Conservation (phyloP, 2,888 invertebrate species). For the Criorhina ranunculi region DNA sequence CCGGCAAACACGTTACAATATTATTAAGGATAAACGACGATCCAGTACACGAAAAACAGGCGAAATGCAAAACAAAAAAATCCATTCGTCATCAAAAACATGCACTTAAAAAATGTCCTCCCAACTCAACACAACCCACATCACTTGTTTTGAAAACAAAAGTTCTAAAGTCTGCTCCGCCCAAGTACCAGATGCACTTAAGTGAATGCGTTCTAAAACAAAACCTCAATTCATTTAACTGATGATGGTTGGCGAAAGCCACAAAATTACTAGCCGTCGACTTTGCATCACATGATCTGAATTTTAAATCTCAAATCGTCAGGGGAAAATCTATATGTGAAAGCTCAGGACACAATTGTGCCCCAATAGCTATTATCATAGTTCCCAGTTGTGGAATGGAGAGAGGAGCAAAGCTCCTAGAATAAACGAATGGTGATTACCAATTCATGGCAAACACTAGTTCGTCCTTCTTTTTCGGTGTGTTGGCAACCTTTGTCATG, state of each 20-base stretch:
- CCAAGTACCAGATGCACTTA: constrained; percentile 73
- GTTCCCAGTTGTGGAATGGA: neutral
- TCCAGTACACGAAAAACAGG: constrained; percentile 1
- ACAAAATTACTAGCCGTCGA: constrained; percentile 51
- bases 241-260: constrained; percentile 56
- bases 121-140: neutral
- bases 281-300: constrained; percentile 57
- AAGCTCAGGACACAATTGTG: constrained; percentile 28
- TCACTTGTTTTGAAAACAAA: constrained; percentile 40
- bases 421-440: constrained; percentile 43
- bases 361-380: constrained; percentile 14
- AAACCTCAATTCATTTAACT: constrained; percentile 71
- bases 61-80: constrained; percentile 37
- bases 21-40: no score
- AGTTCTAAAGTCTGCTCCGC: constrained; percentile 52
- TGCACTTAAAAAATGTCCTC: constrained; percentile 48
- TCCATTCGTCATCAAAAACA: constrained; percentile 40
- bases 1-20: no score
- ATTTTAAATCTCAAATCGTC: constrained; percentile 63
- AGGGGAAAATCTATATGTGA: constrained; percentile 34
- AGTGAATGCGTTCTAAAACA: constrained; percentile 71
- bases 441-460: constrained; percentile 60
- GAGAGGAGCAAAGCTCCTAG: constrained; percentile 40
- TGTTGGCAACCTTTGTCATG: constrained; percentile 58
- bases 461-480: constrained; percentile 38